Conservation (phyloP, 92 coral and sea anemone species). For the Phymanthus crucifer region DNA sequence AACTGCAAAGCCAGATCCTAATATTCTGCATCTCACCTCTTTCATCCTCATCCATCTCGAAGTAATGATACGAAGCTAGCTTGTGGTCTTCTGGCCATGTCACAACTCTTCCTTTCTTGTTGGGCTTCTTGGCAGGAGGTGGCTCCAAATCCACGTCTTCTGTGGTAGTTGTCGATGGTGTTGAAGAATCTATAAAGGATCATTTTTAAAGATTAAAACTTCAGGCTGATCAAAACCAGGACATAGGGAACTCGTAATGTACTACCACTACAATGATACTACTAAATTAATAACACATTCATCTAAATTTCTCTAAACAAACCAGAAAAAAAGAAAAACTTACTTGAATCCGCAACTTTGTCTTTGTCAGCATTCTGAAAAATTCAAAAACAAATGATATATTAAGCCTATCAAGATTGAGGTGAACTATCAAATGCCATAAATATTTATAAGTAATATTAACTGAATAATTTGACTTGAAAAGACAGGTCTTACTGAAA, state of each 20-base stretch:
- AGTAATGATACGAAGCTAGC: constrained; percentile 79
- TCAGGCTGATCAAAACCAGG: not conserved
- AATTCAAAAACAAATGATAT: not conserved
- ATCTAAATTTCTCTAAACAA: too few species aligned
- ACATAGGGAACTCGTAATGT: too few species aligned
- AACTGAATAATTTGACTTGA: not conserved
- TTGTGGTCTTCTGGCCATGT: constrained; percentile 87
- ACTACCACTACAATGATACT: too few species aligned
- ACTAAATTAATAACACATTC: too few species aligned
- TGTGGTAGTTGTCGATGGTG: constrained; percentile 47
- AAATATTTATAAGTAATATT: not conserved
- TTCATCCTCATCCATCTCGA: constrained; percentile 97
- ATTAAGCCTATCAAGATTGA: too few species aligned
- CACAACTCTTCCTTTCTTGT: constrained; percentile 72
- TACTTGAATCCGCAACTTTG: constrained; percentile 58
- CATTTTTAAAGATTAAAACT: not conserved
- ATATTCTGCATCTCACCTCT: constrained; percentile 52
- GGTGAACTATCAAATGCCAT: too few species aligned
- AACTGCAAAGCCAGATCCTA: too few species aligned
- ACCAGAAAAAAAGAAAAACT: not conserved
- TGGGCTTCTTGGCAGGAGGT: constrained; percentile 75
- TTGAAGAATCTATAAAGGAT: constrained; percentile 31
- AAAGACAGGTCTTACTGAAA: not conserved
- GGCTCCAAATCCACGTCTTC: constrained; percentile 51
- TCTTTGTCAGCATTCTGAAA: constrained; percentile 55